phyloP scores from a whole-genome alignment of 2,797 vertebrate species.

The Parauchenoglanis punctatus region DNA sequence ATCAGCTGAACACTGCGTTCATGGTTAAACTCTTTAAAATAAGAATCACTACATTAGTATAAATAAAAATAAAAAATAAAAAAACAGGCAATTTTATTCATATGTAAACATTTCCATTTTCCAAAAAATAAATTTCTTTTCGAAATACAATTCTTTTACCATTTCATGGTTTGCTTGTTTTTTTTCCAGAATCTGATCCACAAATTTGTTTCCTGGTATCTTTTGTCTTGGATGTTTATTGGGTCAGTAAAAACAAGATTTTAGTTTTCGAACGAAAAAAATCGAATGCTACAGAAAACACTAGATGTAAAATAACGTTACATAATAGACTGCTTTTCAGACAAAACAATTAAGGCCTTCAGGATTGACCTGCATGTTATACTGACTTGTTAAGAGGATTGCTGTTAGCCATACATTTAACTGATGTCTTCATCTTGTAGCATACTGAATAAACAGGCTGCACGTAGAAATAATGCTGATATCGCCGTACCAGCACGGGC shows the following conservation, averaged over 20 bases:
- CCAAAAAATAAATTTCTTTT: not conserved
- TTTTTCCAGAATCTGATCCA: not conserved
- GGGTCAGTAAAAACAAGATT: not conserved
- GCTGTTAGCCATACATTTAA: not conserved
- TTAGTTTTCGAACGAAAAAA: not conserved
- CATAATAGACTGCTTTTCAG: not conserved
- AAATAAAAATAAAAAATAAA: too few species aligned
- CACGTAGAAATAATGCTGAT: not conserved
- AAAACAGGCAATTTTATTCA: not conserved
- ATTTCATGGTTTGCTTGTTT: not conserved
- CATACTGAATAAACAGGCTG: not conserved
- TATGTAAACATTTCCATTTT: not conserved
- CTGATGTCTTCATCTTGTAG: not conserved
- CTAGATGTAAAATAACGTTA: not conserved
- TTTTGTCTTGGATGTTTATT: not conserved
- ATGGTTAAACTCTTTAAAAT: not conserved
- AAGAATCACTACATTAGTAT: not conserved
- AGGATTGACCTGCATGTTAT: not conserved
- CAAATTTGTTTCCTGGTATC: not conserved
- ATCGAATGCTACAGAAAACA: not conserved
- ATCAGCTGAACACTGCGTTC: not conserved
- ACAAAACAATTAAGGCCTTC: not conserved
- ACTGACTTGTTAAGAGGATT: not conserved
- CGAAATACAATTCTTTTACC: not conserved
- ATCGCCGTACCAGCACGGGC: not conserved